Base-by-base conservation (phyloP, 1,140 invertebrate genomes). In the Micrasema longulum region DNA sequence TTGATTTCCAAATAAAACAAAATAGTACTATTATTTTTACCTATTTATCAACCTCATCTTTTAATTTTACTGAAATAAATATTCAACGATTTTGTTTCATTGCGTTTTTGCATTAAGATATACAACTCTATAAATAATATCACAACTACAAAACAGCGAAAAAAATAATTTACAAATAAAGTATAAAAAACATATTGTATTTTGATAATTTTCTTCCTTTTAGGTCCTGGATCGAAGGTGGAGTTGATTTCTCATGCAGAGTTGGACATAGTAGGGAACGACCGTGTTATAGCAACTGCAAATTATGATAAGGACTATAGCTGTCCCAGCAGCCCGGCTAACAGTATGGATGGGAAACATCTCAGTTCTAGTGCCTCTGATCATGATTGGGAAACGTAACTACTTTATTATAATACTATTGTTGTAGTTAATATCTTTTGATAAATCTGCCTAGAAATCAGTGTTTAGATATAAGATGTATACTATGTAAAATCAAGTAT, bases 301-400 rank as follows among this genome's bases (percentile, higher is more conserved):
- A 86, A 87, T 38, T 89, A 88, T 71, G 83, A 86, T 69, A 84
- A 85, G n/a, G 83, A 87, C 71, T 87, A 88, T 62, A 89, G 88
- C 23, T 78, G 84, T 63, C 87, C 87, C 1, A 89, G 88, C 69
- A 90, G 89, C 72, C 89, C 89, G 10, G 85, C 85, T 76, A 82
- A 80, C 68, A 78, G 74, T 53, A 38, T 53, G 14, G 73, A 72
- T 60, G 73, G 73, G 16, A 63, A 68, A 26, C 68, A 71, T 64
- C 38, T 69, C 5, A 73, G 65, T 35, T 73, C 76, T 11, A 23
- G 55, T 6, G 78, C 77, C 47, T 76, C 70, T 20, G 77, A 79
- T 50, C 71, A 67, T 31, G 78, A 80, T 66, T 74, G 77, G 69
- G 76, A 79, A 63, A 77, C 75, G 78, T 80, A 72, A n/a, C n/a